Evolutionary conservation across 2,888 invertebrate species (phyloP).

Genomic region (Drosophila mercatorum): DNA sequence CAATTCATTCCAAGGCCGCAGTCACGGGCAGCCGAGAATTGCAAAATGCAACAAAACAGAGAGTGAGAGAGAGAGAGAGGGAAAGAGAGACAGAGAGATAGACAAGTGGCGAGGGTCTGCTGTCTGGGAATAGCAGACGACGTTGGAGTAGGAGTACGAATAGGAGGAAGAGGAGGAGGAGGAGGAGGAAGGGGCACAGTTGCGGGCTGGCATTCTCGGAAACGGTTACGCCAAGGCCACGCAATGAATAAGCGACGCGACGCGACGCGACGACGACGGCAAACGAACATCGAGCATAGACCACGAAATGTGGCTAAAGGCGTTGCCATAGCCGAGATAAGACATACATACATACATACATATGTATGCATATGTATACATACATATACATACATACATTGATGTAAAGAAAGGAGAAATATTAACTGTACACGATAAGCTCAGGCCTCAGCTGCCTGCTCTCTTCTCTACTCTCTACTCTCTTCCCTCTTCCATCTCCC

Average conservation of each 20-base stretch:
- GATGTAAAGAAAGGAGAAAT: not conserved
- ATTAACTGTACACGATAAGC: constrained; percentile 30
- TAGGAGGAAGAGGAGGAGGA: not conserved
- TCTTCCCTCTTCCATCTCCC: not conserved
- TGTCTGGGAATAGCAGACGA: constrained; percentile 3
- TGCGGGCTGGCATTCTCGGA: constrained; percentile 74
- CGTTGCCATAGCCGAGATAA: constrained; percentile 32
- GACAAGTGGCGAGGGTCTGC: constrained; percentile 61
- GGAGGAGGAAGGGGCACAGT: not conserved
- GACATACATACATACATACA: not conserved
- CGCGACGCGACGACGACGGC: constrained; percentile 16
- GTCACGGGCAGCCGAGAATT: constrained; percentile 23
- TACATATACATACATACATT: too few species aligned
- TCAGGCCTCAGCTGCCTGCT: constrained; percentile 1
- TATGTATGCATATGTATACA: too few species aligned
- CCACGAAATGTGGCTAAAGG: constrained; percentile 28
- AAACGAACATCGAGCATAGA: constrained; percentile 40
- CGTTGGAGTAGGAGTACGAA: not conserved
- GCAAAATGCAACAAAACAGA: constrained; percentile 52
- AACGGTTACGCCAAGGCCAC: constrained; percentile 81
- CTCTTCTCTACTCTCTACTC: not conserved
- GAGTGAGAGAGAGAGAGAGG: not conserved
- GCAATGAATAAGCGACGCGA: constrained; percentile 14
- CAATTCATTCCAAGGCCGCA: constrained; percentile 66
- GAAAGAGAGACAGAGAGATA: constrained; percentile 3